Evolutionary conservation across 2,113 vertebrate genomes (phyloP).

Genomic region (Bos indicus): DNA sequence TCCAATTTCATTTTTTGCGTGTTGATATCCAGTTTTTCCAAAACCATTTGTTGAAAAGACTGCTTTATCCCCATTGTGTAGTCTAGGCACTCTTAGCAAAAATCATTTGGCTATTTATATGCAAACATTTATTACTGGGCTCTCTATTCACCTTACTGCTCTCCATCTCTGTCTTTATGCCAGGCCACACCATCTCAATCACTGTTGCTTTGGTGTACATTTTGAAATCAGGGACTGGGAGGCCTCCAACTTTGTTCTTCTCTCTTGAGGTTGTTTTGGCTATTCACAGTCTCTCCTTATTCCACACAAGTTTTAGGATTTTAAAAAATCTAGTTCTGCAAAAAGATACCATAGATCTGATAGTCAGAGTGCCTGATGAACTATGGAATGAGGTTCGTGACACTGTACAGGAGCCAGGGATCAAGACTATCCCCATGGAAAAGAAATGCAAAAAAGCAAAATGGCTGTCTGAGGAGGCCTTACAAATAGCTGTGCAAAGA

Average conservation of each 20-base stretch:
- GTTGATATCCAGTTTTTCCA: background rate
- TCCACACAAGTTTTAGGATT: background rate
- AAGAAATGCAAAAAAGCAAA: too few relatives aligned
- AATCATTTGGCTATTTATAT: background rate
- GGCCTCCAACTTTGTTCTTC: background rate
- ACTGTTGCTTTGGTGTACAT: background rate
- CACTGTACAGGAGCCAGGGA: too few relatives aligned
- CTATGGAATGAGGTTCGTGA: accelerated
- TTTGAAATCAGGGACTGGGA: background rate
- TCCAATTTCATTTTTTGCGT: background rate
- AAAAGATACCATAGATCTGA: too few relatives aligned
- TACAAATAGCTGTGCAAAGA: too few relatives aligned
- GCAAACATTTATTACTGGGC: background rate
- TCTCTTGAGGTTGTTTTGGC: background rate
- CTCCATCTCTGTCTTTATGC: background rate
- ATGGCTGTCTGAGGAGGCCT: too few relatives aligned
- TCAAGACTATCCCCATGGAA: too few relatives aligned
- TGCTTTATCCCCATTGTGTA: background rate
- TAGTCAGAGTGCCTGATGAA: too few relatives aligned
- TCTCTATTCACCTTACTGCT: background rate
- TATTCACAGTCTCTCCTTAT: background rate
- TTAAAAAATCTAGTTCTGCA: too few relatives aligned
- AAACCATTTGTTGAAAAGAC: background rate
- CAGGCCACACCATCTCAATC: background rate
- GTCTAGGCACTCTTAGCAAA: background rate